Evolutionary conservation across 2,888 invertebrate species (phyloP).

Genomic region (Hydrotaea diabolus): DNA sequence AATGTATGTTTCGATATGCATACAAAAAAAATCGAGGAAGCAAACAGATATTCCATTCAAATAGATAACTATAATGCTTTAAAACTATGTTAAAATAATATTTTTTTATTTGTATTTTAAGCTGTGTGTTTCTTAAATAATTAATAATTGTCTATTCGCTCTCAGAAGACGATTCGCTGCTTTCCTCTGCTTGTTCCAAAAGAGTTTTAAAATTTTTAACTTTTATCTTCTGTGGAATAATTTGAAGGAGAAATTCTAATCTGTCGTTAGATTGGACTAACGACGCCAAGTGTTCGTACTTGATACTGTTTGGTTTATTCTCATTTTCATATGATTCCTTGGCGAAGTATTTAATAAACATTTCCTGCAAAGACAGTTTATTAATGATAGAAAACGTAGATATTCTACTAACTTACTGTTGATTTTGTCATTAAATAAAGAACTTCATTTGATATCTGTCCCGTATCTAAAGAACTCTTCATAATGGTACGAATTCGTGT

Average conservation of each 20-base stretch:
- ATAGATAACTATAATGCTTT: neutral
- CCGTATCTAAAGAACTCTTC: conserved; percentile 77
- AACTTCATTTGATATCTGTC: conserved; percentile 76
- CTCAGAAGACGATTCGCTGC: conserved; percentile 62
- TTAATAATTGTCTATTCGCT: too few relatives aligned
- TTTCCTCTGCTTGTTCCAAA: conserved; percentile 67
- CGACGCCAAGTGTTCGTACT: conserved; percentile 72
- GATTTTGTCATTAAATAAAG: conserved; percentile 76
- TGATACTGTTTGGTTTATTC: conserved; percentile 70
- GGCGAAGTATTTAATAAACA: conserved; percentile 77
- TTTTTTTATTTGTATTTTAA: neutral
- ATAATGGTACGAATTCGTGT: too few relatives aligned
- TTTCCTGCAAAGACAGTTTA: conserved; percentile 69
- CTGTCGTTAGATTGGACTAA: conserved; percentile 71
- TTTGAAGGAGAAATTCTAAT: conserved; percentile 44
- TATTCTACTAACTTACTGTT: conserved; percentile 68
- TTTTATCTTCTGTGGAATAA: conserved; percentile 78
- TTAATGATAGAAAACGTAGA: neutral
- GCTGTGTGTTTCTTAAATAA: neutral
- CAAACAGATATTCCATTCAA: neutral
- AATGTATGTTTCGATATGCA: neutral
- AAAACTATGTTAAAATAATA: neutral
- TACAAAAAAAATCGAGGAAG: neutral
- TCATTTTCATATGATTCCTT: conserved; percentile 73
- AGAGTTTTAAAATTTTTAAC: conserved; percentile 70